Evolutionary conservation across 2,888 invertebrate species (phyloP).

Genomic region (Cristatella mucedo): DNA sequence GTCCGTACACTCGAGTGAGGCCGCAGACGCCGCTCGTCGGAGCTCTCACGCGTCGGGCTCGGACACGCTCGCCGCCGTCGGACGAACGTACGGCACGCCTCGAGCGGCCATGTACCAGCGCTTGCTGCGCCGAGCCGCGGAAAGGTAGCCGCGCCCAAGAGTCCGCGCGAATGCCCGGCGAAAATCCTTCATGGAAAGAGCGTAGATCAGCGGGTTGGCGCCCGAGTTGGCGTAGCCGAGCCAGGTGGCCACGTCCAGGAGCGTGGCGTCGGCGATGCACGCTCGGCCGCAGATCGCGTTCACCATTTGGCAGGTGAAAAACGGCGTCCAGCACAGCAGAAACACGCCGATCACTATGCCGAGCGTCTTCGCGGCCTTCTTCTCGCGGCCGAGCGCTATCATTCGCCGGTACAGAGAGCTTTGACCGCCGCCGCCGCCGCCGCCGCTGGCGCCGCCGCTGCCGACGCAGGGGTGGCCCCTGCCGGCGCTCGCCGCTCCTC

Average conservation of each 20-base stretch:
- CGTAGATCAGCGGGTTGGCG: constrained; percentile 71
- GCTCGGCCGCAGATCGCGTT: constrained; percentile 67
- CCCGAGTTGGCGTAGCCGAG: constrained; percentile 38
- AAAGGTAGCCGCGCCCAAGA: constrained; percentile 50
- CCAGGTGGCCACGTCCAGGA: constrained; percentile 36
- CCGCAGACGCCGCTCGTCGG: too few relatives aligned
- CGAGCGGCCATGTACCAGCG: too few relatives aligned
- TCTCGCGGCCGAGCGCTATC: constrained; percentile 87
- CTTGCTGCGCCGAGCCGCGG: too few relatives aligned
- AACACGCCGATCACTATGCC: constrained; percentile 94
- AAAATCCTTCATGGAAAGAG: constrained; percentile 94
- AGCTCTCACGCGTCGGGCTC: too few relatives aligned
- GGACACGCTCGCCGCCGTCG: too few relatives aligned
- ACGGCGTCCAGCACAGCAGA: constrained; percentile 90
- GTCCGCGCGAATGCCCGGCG: constrained; percentile 71
- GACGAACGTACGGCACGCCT: too few relatives aligned
- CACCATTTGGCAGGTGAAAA: constrained; percentile 81
- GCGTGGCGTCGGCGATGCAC: constrained; percentile 23
- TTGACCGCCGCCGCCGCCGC: constrained; percentile 22
- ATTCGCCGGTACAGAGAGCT: constrained; percentile 49
- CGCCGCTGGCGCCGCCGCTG: constrained; percentile 15
- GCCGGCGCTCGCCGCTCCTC: constrained; percentile 36
- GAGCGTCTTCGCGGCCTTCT: constrained; percentile 89
- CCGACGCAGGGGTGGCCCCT: constrained; percentile 13
- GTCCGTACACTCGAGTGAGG: too few relatives aligned